Base-by-base conservation (phyloP, 2,888 invertebrate genomes). In the Lepas anatifera region DNA sequence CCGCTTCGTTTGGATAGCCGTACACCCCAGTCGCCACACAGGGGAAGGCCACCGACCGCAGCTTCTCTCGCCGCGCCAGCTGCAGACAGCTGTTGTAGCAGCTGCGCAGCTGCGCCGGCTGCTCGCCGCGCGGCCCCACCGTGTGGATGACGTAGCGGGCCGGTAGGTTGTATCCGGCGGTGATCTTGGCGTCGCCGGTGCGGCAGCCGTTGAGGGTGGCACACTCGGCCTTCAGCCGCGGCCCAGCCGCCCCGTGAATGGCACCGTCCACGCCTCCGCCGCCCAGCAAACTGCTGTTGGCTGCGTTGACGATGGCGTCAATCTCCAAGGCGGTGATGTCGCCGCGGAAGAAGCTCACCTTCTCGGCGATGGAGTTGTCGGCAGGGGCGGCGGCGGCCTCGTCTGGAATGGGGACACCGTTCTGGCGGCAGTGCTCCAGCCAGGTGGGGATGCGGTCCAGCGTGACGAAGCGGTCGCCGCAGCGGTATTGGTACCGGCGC, bases 251-350 rank as follows among this genome's bases (percentile, higher is more conserved):
- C 72, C 84, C 80, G 77, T 95, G 94, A 76, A 95, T 95, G 10
- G 92, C 92, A 48, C 94, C 94, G 80, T 94, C 94, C 29, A 95
- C 94, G 78, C 94, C 93, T 39, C 92, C 92, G 35, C 95, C 94
- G 11, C 90, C 91, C 67, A 84, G 78, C 58, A 94, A 81, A 29
- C 80, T 79, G 0, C 84, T 84, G 80, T 95, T 95, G 0, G 95
- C 95, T 46, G 95, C 94, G 83, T 95, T 95, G 0, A 93, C 92
- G 75, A 95, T 92, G 0, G 88, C 90, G 82, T 93, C 92, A 71
- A 94, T 84, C 83, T 91, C 89, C 66, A 95, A 81, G 68, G 84
- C 83, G 0, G 93, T 94, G 35, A 95, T 93, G 78, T 94, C 92
- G 2, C 92, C 93, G 77, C 81, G 81, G 82, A 85, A 90, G 3